phyloP scores from a whole-genome alignment of 2,888 invertebrate species.

The Acrocyrtus sp. region DNA sequence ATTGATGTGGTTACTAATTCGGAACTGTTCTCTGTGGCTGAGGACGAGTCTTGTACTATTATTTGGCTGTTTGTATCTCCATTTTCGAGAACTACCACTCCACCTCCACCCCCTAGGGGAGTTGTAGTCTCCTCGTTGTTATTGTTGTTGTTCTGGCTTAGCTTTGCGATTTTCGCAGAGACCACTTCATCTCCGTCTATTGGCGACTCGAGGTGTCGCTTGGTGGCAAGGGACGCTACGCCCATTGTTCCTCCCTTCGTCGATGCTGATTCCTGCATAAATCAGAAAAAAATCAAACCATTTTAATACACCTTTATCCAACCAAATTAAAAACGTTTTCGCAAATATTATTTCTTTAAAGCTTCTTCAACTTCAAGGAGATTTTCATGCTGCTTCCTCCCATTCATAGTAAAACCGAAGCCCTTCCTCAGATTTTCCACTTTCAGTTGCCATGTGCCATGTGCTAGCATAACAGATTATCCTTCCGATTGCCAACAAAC shows the following conservation, averaged over 20 bases:
- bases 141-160: conserved; percentile 36
- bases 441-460: too few relatives aligned
- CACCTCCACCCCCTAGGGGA: neutral
- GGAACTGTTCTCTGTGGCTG: conserved; percentile 50
- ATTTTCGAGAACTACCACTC: neutral
- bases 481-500: conserved; percentile 22
- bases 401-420: too few relatives aligned
- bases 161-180: conserved; percentile 52
- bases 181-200: conserved; percentile 57
- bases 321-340: neutral
- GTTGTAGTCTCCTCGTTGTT: neutral
- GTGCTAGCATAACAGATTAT: conserved; percentile 15
- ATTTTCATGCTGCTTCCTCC: conserved; percentile 4
- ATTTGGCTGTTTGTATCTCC: conserved; percentile 23
- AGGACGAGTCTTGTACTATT: conserved; percentile 19
- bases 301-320: too few relatives aligned
- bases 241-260: conserved; percentile 53
- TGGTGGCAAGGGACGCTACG: conserved; percentile 62
- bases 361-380: conserved; percentile 6
- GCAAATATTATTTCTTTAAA: neutral
- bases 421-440: too few relatives aligned
- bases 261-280: conserved; percentile 44
- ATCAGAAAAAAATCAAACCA: conserved; percentile 26
- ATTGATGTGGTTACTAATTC: conserved; percentile 63
- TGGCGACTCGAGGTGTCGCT: conserved; percentile 59